Evolutionary conservation across 2,888 invertebrate genomes (phyloP), one percentile per base, ranked within the genome.

Genomic region (Unio delphinus): DNA sequence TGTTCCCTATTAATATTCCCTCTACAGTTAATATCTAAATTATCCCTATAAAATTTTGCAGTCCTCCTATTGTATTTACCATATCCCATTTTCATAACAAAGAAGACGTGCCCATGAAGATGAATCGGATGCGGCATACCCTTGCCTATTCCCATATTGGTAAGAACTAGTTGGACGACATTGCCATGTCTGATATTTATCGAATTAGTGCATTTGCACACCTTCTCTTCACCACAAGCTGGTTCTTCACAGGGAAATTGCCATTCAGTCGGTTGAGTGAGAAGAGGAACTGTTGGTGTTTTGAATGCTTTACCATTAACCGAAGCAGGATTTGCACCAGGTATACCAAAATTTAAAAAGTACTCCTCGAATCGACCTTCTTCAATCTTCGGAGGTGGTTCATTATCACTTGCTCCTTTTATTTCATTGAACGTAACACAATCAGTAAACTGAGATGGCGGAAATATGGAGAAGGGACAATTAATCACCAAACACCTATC

Each of bases 81-180:
- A 57, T 76, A 80, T 7, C 85, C 87, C 65, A 82, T 77, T 65
- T 82, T 83, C 26, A 87, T 45, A 7, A 86, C 83, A 30, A 83
- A 78, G 69, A 86, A 87, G 15, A 75, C 75, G 66, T 86, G 82
- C 0, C 87, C 87, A 64, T 87, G 87, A 58, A 84, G 67, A 73
- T 87, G 87, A 11, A 87, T 69, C 0, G 84, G 82, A 65, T 87
- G 87, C 28, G 81, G 74, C 57, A 70, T 73, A 8, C 76, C 70
- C 18, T 65, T 69, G 6, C 79, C 75, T 1, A 15, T 58, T 11
- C 81, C 84, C 70, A 78, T 70, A 67, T 80, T 80, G 3, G 78
- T 55, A 28, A 87, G 64, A 15, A 82, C 78, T 23, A 87, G 60
- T 68, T 86, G 86, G 20, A 82, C 72, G 0, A 78, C 73, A 59